Evolutionary conservation across 2,888 invertebrate species (phyloP).

Genomic region (Acanthosoma haemorrhoidale): DNA sequence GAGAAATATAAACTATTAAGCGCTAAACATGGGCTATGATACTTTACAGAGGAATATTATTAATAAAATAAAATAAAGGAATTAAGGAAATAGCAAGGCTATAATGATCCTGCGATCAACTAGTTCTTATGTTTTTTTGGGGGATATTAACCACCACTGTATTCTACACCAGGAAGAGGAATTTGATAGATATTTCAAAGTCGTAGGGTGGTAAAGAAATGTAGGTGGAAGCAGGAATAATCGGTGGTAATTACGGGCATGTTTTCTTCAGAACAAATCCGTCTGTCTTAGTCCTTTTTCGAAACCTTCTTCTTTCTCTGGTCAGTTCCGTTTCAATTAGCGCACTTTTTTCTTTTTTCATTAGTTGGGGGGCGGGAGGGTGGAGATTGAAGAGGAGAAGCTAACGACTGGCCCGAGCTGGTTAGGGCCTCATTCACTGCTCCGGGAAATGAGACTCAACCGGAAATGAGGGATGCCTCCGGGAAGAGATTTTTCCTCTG

Average conservation of each 20-base stretch:
- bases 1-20: too few relatives aligned
- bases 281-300: background rate
- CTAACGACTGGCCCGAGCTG: background rate
- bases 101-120: too few relatives aligned
- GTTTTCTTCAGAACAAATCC: background rate
- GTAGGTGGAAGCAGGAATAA: too few relatives aligned
- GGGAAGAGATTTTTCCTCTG: background rate
- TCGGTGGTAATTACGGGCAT: background rate
- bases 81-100: too few relatives aligned
- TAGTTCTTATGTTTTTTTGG: too few relatives aligned
- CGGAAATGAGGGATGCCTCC: slow-evolving; percentile 10
- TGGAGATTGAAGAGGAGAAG: background rate
- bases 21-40: too few relatives aligned
- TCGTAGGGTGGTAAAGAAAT: too few relatives aligned
- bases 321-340: slow-evolving; percentile 14
- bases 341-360: background rate
- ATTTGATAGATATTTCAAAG: too few relatives aligned
- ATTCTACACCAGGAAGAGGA: too few relatives aligned
- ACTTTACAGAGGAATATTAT: too few relatives aligned
- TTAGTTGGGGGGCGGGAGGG: background rate
- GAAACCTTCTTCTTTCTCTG: background rate
- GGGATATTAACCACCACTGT: too few relatives aligned
- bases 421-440: slow-evolving; percentile 10
- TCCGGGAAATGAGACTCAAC: slow-evolving; percentile 12
- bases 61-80: too few relatives aligned